Evolutionary conservation across 2,113 vertebrate species (phyloP).

Genomic region (Hydropotes inermis): DNA sequence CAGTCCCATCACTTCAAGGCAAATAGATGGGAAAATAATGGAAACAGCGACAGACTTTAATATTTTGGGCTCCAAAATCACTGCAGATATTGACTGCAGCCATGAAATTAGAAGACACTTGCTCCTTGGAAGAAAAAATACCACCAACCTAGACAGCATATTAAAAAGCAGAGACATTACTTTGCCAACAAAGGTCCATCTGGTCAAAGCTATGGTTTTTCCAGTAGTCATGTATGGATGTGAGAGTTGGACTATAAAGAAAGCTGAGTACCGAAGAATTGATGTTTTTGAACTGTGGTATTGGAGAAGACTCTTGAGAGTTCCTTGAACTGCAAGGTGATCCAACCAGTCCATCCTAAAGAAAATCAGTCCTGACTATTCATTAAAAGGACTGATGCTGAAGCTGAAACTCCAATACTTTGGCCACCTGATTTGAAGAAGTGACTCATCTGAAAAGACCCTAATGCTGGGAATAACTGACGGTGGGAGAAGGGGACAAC

Average conservation of each 20-base stretch:
- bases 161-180: background rate
- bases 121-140: background rate
- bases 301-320: background rate
- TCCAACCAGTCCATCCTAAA: background rate
- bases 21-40: background rate
- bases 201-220: background rate
- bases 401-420: background rate
- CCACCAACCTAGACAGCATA: background rate
- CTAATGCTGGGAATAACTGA: background rate
- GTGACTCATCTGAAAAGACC: background rate
- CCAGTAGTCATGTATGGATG: background rate
- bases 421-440: background rate
- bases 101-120: background rate
- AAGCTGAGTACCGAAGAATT: background rate
- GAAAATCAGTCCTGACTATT: background rate
- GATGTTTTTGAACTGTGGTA: background rate
- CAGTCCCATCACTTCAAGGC: background rate
- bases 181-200: background rate
- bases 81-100: background rate
- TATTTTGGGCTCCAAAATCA: background rate
- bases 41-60: background rate
- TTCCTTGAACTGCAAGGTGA: background rate
- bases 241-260: background rate
- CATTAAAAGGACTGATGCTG: background rate
- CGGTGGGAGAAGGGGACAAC: background rate